A percentile compares a stretch with the other conserved stretches of the same genome.
Evolutionary conservation across 2,888 invertebrate species (phyloP).

Genomic region (Philopedon plagiatum): DNA sequence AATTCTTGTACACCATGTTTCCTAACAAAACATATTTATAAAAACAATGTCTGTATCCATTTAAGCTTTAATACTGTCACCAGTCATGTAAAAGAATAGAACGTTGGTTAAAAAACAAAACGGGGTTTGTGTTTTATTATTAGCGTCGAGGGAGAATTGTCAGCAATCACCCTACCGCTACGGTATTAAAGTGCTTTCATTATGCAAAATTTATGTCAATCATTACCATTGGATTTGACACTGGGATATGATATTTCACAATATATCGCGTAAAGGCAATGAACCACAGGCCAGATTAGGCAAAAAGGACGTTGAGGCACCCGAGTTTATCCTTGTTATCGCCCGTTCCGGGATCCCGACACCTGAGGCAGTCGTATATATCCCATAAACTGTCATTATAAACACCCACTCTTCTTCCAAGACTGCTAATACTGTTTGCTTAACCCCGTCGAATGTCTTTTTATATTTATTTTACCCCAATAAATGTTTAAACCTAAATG

Average conservation of each 20-base stretch:
- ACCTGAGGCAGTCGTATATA: constrained; percentile 65
- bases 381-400: constrained; percentile 62
- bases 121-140: constrained; percentile 61
- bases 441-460: constrained; percentile 48
- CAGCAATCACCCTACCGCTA: constrained; percentile 57
- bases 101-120: constrained; percentile 47
- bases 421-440: constrained; percentile 52
- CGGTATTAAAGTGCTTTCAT: constrained; percentile 66
- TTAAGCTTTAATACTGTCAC: constrained; percentile 48
- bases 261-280: constrained; percentile 65
- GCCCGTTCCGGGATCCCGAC: constrained; percentile 66
- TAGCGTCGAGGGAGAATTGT: constrained; percentile 56
- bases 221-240: constrained; percentile 69
- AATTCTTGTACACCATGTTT: too few species aligned
- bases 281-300: constrained; percentile 66
- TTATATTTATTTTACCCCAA: constrained; percentile 51
- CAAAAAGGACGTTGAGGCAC: constrained; percentile 59
- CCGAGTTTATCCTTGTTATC: constrained; percentile 69
- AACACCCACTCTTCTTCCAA: constrained; percentile 55
- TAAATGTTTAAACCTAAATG: constrained; percentile 36
- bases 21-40: neutral
- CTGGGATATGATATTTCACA: constrained; percentile 68
- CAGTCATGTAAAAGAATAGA: constrained; percentile 44
- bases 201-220: constrained; percentile 70
- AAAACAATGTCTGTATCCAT: constrained; percentile 25